Evolutionary conservation across 2,888 invertebrate species (phyloP).

Genomic region (Anticlea derivata): DNA sequence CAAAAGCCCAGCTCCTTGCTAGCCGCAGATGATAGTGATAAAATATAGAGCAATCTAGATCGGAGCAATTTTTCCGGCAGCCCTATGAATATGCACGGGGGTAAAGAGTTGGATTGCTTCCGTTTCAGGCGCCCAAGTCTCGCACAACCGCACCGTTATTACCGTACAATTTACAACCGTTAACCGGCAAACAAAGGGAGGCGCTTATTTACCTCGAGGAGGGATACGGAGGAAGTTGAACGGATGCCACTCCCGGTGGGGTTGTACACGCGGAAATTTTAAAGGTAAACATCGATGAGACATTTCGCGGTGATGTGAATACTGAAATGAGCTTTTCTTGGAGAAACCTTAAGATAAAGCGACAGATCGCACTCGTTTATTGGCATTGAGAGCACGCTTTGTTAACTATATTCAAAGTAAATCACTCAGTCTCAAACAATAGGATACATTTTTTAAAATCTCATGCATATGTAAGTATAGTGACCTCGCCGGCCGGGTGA

Average conservation of each 20-base stretch:
- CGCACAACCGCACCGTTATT: constrained; percentile 56
- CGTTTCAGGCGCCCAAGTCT: constrained; percentile 45
- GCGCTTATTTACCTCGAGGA: constrained; percentile 56
- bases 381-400: constrained; percentile 9
- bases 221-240: constrained; percentile 53
- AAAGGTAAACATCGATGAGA: constrained; percentile 54
- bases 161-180: constrained; percentile 66
- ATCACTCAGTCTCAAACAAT: constrained; percentile 26
- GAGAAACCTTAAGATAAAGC: background rate
- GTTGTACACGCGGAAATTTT: constrained; percentile 45
- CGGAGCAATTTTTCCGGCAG: constrained; percentile 49
- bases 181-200: constrained; percentile 64
- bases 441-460: constrained; percentile 42
- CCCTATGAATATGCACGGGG: constrained; percentile 58
- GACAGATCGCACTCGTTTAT: background rate
- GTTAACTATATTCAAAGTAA: constrained; percentile 38
- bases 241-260: constrained; percentile 43
- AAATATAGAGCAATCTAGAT: constrained; percentile 39
- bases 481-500: constrained; percentile 45
- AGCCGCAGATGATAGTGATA: constrained; percentile 31
- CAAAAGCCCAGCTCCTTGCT: constrained; percentile 25
- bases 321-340: constrained; percentile 22
- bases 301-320: constrained; percentile 40
- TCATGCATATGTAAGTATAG: constrained; percentile 65
- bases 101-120: constrained; percentile 57